These are phyloP conservation scores for Agrotis exclamationis DNA, from an alignment of 2,888 invertebrate species.

Conservation along the genomic window DNA sequence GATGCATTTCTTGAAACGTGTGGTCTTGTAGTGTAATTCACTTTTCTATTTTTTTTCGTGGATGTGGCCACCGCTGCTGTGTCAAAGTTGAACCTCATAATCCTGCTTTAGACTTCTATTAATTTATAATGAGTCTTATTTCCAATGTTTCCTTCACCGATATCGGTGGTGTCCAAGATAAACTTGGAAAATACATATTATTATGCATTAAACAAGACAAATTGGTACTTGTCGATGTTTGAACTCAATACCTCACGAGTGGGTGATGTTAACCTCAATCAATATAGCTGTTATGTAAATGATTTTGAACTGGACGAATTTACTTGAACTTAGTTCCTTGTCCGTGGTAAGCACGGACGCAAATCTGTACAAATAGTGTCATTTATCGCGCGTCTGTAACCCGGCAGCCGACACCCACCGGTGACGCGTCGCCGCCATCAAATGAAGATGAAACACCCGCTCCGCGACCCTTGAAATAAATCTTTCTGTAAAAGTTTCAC, in stretches of 20 bases:
- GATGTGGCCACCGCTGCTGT: too few species aligned
- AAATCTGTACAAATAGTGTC: slow-evolving; percentile 77
- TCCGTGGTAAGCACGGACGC: slow-evolving; percentile 54
- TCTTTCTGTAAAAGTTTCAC: slow-evolving; percentile 64
- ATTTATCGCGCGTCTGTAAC: slow-evolving; percentile 69
- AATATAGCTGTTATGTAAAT: slow-evolving; percentile 3
- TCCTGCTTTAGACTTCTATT: too few species aligned
- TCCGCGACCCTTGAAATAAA: slow-evolving; percentile 71
- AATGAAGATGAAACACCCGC: slow-evolving; percentile 74
- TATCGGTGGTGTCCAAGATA: too few species aligned
- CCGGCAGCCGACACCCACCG: slow-evolving; percentile 57
- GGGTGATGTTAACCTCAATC: neutral
- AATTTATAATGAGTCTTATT: too few species aligned
- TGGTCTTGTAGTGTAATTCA: neutral
- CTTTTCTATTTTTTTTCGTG: too few species aligned
- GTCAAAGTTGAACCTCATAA: too few species aligned
- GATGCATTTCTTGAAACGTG: slow-evolving; percentile 1
- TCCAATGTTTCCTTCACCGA: too few species aligned
- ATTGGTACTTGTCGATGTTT: too few species aligned
- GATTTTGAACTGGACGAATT: slow-evolving; percentile 28
- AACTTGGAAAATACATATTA: too few species aligned
- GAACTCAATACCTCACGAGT: too few species aligned
- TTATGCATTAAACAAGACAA: too few species aligned
- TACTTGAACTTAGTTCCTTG: slow-evolving; percentile 29
- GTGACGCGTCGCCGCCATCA: slow-evolving; percentile 66